phyloP scores from a whole-genome alignment of 2,113 vertebrate species.

The Probosciger aterrimus region DNA sequence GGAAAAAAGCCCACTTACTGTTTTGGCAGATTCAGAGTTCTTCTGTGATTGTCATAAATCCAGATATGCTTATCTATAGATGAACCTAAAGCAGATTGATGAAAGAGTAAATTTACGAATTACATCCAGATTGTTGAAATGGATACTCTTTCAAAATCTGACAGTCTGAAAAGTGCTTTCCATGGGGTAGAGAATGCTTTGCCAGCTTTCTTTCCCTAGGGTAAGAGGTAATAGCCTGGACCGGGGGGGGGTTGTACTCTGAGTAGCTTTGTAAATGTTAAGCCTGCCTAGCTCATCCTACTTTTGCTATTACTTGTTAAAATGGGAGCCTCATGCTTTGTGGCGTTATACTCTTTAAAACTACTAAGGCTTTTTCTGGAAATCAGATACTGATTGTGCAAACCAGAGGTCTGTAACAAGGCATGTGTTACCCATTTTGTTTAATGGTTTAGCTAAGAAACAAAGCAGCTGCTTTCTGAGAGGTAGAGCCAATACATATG shows the following conservation, averaged over 20 bases:
- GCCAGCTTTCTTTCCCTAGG: conserved; percentile 68
- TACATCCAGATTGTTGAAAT: conserved; percentile 45
- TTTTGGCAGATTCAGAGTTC: conserved; percentile 45
- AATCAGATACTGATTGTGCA: conserved; percentile 27
- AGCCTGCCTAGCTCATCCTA: neutral
- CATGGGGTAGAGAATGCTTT: conserved; percentile 51
- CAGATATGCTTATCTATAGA: conserved; percentile 15
- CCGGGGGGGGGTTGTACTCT: conserved; percentile 41
- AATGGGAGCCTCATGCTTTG: neutral
- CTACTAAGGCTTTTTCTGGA: neutral
- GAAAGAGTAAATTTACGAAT: conserved; percentile 26
- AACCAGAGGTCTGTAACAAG: conserved; percentile 17
- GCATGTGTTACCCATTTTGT: conserved; percentile 64
- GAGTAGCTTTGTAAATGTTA: neutral
- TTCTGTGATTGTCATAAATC: conserved; percentile 43
- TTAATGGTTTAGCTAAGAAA: conserved; percentile 48
- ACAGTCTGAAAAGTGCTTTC: conserved; percentile 60
- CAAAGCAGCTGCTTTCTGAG: conserved; percentile 63
- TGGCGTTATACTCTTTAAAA: neutral
- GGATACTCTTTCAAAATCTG: conserved; percentile 28
- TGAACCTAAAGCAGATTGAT: conserved; percentile 33
- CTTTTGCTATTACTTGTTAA: neutral
- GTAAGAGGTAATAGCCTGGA: conserved; percentile 69
- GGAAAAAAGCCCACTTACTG: conserved; percentile 62
- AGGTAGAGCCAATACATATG: conserved; percentile 44